Percentiles rank a stretch among this genome's conserved stretches.
Evolutionary conservation across 2,113 vertebrate genomes (phyloP).

Genomic region (Solea solea): DNA sequence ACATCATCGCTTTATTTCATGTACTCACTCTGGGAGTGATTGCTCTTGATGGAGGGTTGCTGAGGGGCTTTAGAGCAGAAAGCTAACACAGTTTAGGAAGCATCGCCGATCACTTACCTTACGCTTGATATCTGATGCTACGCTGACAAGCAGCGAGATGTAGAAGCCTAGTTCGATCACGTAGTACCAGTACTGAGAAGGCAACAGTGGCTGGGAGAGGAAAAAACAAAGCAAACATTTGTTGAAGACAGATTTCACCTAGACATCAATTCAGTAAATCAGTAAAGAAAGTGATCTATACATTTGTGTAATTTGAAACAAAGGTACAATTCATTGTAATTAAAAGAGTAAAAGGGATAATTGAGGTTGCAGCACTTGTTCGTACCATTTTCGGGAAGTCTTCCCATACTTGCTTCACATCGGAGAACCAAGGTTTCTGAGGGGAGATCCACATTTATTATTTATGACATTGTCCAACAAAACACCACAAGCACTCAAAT

Average conservation of each 20-base stretch:
- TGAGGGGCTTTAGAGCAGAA: constrained; percentile 1
- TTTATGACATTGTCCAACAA: constrained; percentile 16
- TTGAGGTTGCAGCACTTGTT: not conserved
- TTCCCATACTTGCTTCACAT: constrained; percentile 88
- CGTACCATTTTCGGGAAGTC: constrained; percentile 92
- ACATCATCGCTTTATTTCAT: constrained; percentile 20
- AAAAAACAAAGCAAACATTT: not conserved
- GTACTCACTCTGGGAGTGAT: constrained; percentile 19
- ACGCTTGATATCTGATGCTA: constrained; percentile 91
- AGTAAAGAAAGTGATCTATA: not conserved
- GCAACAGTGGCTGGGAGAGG: constrained; percentile 81
- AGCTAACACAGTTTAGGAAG: constrained; percentile 6
- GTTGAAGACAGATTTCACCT: not conserved
- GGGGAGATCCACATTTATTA: constrained; percentile 23
- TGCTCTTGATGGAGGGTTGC: constrained; percentile 20
- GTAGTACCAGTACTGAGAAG: constrained; percentile 91
- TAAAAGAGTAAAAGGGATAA: not conserved
- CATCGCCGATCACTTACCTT: constrained; percentile 82
- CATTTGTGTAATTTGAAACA: too few species aligned
- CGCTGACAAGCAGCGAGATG: constrained; percentile 85
- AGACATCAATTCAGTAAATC: not conserved
- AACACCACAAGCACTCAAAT: not conserved
- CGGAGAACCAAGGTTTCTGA: constrained; percentile 95
- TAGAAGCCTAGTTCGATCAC: constrained; percentile 93
- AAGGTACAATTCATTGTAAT: not conserved